phyloP scores from a whole-genome alignment of 2,113 vertebrate species.

The Boleophthalmus pectinirostris region DNA sequence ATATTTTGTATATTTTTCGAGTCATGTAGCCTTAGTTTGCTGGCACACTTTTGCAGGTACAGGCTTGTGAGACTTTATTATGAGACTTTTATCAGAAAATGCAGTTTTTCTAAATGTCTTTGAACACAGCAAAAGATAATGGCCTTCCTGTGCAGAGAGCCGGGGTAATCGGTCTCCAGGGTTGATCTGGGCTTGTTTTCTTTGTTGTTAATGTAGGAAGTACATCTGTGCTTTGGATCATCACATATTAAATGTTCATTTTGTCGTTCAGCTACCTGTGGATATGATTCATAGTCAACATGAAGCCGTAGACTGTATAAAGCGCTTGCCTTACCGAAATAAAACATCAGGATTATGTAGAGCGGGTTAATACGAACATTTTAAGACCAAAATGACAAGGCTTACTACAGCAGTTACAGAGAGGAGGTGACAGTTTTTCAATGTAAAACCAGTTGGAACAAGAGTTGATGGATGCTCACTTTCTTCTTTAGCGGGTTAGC shows the following conservation, averaged over 20 bases:
- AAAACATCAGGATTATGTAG: too few relatives aligned
- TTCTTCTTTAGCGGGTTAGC: too few relatives aligned
- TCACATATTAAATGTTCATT: background rate
- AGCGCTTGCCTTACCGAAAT: too few relatives aligned
- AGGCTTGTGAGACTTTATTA: conserved; percentile 42
- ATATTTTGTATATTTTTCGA: too few relatives aligned
- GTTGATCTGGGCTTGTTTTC: conserved; percentile 26
- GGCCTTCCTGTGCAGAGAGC: conserved; percentile 23
- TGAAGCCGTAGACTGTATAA: too few relatives aligned
- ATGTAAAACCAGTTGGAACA: too few relatives aligned
- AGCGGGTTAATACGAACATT: too few relatives aligned
- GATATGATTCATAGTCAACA: too few relatives aligned
- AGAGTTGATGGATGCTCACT: too few relatives aligned
- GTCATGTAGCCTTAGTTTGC: background rate
- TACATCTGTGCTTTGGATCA: background rate
- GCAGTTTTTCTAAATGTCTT: conserved; percentile 28
- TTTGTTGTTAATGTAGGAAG: conserved; percentile 23
- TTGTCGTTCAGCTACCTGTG: background rate
- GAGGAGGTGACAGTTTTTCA: too few relatives aligned
- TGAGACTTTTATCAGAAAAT: conserved; percentile 35
- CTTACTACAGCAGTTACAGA: too few relatives aligned
- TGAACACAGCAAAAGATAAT: conserved; percentile 29
- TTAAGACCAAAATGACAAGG: too few relatives aligned
- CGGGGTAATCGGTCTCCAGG: conserved; percentile 26
- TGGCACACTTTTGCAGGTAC: conserved; percentile 34